Percentiles rank a stretch among this genome's conserved stretches.
Conservation (phyloP, 2,797 vertebrate species). For the Neosilurus hyrtlii region DNA sequence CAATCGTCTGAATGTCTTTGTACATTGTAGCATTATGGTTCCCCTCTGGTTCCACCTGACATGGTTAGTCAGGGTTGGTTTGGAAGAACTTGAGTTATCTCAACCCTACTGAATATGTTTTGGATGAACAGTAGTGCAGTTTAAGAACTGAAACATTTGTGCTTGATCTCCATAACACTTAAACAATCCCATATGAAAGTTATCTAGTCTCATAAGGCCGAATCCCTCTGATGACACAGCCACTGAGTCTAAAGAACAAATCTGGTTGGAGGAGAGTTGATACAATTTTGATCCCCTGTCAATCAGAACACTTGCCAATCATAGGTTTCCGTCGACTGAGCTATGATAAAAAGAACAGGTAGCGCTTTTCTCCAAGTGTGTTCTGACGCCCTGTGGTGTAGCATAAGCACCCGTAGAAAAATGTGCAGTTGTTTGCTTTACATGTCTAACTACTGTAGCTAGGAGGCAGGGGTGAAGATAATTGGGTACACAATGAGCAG, state of each 20-base stretch:
- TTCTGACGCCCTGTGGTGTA: no score
- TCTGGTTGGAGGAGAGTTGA: not conserved
- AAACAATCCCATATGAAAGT: not conserved
- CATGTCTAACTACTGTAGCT: not conserved
- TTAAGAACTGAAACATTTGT: not conserved
- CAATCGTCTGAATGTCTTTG: not conserved
- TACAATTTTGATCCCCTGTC: not conserved
- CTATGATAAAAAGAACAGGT: not conserved
- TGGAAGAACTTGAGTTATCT: not conserved
- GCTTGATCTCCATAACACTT: not conserved
- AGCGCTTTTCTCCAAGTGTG: no score
- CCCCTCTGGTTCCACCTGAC: no score
- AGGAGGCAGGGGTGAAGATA: no score
- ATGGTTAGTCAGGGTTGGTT: not conserved
- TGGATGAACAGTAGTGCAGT: not conserved
- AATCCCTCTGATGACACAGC: not conserved
- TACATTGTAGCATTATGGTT: not conserved
- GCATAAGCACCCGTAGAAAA: no score
- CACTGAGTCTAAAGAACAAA: not conserved
- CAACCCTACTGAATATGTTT: not conserved
- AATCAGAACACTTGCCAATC: not conserved
- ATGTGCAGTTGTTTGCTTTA: not conserved
- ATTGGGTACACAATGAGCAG: no score
- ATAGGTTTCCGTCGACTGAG: not conserved
- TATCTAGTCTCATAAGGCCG: not conserved